phyloP scores from a whole-genome alignment of 2,113 vertebrate genomes.

The Sinocyclocheilus anophthalmus region DNA sequence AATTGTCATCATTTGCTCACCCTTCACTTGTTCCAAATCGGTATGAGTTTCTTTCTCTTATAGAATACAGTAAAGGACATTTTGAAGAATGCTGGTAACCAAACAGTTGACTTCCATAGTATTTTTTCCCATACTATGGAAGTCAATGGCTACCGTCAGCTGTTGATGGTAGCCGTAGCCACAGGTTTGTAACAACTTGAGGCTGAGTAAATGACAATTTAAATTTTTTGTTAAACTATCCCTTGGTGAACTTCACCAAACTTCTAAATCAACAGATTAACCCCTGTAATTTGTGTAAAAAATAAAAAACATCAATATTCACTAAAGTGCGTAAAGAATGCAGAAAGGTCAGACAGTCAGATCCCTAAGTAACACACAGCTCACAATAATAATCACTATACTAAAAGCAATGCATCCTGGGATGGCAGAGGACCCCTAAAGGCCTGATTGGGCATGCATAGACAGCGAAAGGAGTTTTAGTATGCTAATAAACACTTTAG shows the following conservation, averaged over 20 bases:
- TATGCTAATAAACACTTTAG: slow-evolving; percentile 56
- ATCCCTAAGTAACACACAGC: slow-evolving; percentile 20
- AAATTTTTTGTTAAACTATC: not conserved
- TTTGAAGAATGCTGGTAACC: not conserved
- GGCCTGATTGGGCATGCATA: slow-evolving; percentile 53
- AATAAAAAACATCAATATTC: not conserved
- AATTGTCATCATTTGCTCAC: not conserved
- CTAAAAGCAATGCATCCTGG: slow-evolving; percentile 43
- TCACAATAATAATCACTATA: slow-evolving; percentile 38
- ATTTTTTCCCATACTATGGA: not conserved
- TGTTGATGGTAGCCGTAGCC: too few species aligned
- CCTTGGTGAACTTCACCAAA: not conserved
- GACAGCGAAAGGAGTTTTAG: slow-evolving; percentile 45
- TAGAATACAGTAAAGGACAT: not conserved
- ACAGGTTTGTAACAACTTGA: too few species aligned
- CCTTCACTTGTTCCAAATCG: not conserved
- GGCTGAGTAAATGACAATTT: too few species aligned
- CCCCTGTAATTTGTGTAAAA: not conserved
- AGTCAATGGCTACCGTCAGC: too few species aligned
- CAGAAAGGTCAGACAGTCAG: slow-evolving; percentile 21
- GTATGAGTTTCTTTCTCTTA: not conserved
- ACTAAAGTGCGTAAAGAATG: not conserved
- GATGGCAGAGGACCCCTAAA: slow-evolving; percentile 43
- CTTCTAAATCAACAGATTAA: not conserved
- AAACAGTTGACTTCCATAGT: not conserved